Conservation (phyloP, 2,113 vertebrate genomes). For the Colaptes auratus region DNA sequence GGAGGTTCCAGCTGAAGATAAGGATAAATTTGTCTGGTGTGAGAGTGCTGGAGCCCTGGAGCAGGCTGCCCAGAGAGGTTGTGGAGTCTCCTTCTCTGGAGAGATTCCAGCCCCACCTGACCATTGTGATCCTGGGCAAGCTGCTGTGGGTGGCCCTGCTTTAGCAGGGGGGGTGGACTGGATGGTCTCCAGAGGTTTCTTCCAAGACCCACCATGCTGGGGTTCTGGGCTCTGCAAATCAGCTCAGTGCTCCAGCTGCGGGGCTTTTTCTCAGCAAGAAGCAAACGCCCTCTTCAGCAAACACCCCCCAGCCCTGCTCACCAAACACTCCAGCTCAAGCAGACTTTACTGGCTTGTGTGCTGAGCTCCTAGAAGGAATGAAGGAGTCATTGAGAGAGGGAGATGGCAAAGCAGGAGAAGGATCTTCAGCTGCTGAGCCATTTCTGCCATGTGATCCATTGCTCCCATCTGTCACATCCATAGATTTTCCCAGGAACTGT, state of each 20-base stretch:
- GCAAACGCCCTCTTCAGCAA: neutral
- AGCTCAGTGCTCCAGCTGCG: fast-evolving
- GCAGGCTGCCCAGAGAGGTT: too few relatives aligned
- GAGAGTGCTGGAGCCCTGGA: too few relatives aligned
- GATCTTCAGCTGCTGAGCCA: neutral
- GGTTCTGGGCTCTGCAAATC: neutral
- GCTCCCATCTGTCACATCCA: fast-evolving
- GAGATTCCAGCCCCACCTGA: too few relatives aligned
- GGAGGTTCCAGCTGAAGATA: too few relatives aligned
- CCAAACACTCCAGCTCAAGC: fast-evolving
- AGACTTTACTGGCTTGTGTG: fast-evolving
- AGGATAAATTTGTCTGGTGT: too few relatives aligned
- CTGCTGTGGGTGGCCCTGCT: neutral
- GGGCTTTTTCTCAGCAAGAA: neutral
- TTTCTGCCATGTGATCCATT: fast-evolving
- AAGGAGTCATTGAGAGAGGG: neutral
- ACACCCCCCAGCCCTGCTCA: neutral
- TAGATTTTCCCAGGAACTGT: fast-evolving
- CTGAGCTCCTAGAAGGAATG: neutral
- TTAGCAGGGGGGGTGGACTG: too few relatives aligned
- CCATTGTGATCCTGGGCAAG: too few relatives aligned
- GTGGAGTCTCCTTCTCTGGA: too few relatives aligned
- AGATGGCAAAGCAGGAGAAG: neutral
- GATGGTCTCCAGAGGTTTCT: neutral
- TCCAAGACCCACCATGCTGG: neutral